Percentiles rank a stretch among this genome's conserved stretches.
Conservation (phyloP, 2,797 vertebrate species). For the Australoheros facetus region DNA sequence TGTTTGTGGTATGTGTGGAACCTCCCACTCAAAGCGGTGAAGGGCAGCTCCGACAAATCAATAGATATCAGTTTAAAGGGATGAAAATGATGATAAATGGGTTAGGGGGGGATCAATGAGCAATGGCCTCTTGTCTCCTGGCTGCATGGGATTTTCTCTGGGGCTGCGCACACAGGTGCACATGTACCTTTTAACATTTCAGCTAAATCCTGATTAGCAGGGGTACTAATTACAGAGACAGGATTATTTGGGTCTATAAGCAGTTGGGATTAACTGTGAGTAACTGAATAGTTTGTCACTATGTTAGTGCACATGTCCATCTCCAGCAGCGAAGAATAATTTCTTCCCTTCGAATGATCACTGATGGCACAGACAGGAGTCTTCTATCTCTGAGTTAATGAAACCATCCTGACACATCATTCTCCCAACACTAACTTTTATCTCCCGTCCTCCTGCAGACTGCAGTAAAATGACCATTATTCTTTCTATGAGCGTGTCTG, state of each 20-base stretch:
- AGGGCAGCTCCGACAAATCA: slow-evolving; percentile 63
- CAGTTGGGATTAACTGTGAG: slow-evolving; percentile 56
- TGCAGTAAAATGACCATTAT: slow-evolving; percentile 79
- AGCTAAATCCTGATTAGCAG: slow-evolving; percentile 55
- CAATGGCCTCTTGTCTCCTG: slow-evolving; percentile 34
- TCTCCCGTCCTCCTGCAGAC: slow-evolving; percentile 76
- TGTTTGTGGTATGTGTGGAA: slow-evolving; percentile 63
- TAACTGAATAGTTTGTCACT: slow-evolving; percentile 48
- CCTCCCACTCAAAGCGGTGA: slow-evolving; percentile 65
- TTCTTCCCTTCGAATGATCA: slow-evolving; percentile 51
- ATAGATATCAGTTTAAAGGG: slow-evolving; percentile 64
- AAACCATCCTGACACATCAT: slow-evolving; percentile 77
- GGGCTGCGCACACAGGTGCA: slow-evolving; percentile 23
- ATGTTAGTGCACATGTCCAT: slow-evolving; percentile 60
- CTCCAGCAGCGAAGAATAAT: slow-evolving; percentile 54
- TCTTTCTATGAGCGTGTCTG: slow-evolving; percentile 62
- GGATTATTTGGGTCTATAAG: slow-evolving; percentile 54
- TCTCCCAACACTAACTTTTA: slow-evolving; percentile 79
- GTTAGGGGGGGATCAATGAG: slow-evolving; percentile 36
- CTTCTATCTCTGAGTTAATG: slow-evolving; percentile 76
- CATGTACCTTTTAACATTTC: slow-evolving; percentile 34
- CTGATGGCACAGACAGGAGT: slow-evolving; percentile 68
- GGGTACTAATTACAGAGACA: slow-evolving; percentile 41
- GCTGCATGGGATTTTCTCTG: slow-evolving; percentile 7
- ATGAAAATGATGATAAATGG: slow-evolving; percentile 69